Base-by-base conservation (phyloP, 2,113 vertebrate genomes). In the Spermophilus dauricus region DNA sequence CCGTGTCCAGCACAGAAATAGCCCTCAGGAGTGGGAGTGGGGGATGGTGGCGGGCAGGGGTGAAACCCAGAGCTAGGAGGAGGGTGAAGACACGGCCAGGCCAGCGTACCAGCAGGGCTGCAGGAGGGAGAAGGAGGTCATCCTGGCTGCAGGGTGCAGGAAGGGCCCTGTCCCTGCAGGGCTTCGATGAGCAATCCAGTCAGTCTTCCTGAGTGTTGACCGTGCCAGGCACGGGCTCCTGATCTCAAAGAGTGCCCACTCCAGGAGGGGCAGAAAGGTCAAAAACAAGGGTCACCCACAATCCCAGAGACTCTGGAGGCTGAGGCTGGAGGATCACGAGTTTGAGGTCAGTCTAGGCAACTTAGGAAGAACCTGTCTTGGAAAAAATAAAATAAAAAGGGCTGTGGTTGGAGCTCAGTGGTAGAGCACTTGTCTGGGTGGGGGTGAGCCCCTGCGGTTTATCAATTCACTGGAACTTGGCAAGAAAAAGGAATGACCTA, bases 31-130 rank as follows among this genome's bases (percentile, higher is more conserved):
- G 26, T 9, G 2, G 16, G 30, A 34, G 18, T 11, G 24, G 34
- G 37, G 26, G 6, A 18, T 0, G 8, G 45, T 0, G 5, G 30
- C 4, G 9, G 37, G 30, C n/a, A 18, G 56, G 32, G 28, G 17
- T 32, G 13, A 17, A 30, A 65, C 26, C 4, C 8, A 82, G 53
- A n/a, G 53, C n/a, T 26, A 5, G 4, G 51, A 26, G 17, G 6
- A 32, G 37, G n/a, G 2, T 8, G 86, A 42, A 16, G 65, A 1
- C 0, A 1, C 18, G 30, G 22, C 14, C n/a, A 2, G n/a, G 34
- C 34, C 5, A 0, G 76, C 18, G 8, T 7, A 9, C 73, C 6
- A 1, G 4, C 1, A 10, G 22, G 22, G 34, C 69, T 32, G 42
- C 3, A 10, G 16, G n/a, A 11, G 61, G 13, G 56, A 39, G 13